Conservation (phyloP, 2,888 invertebrate genomes). For the Synanthedon andrenaeformis region DNA sequence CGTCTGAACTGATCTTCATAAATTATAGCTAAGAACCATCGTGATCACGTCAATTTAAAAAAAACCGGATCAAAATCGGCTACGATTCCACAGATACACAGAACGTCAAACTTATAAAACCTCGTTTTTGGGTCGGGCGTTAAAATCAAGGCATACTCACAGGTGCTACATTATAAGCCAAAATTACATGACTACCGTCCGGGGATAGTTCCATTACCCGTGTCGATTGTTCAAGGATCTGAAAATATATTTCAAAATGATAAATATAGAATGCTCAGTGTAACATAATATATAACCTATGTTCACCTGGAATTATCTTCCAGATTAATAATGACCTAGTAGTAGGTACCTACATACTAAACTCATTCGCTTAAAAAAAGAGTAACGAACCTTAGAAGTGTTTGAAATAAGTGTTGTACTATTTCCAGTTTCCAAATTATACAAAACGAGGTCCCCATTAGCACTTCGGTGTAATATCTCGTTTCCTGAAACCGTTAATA, state of each 20-base stretch:
- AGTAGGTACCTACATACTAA: too few relatives aligned
- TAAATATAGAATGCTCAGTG: neutral
- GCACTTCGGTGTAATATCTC: slow-evolving; percentile 74
- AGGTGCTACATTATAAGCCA: slow-evolving; percentile 38
- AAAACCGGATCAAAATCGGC: too few relatives aligned
- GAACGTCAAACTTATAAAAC: too few relatives aligned
- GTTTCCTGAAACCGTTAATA: slow-evolving; percentile 60
- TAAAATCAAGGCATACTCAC: slow-evolving; percentile 24
- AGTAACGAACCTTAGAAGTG: slow-evolving; percentile 51
- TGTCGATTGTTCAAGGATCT: slow-evolving; percentile 48
- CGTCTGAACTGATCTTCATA: too few relatives aligned
- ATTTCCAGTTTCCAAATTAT: slow-evolving; percentile 55
- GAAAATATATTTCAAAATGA: slow-evolving; percentile 10
- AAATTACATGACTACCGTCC: slow-evolving; percentile 30
- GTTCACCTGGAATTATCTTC: too few relatives aligned
- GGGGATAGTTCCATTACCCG: slow-evolving; percentile 36
- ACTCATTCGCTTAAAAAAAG: too few relatives aligned
- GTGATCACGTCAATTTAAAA: too few relatives aligned
- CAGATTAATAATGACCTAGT: too few relatives aligned
- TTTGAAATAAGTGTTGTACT: slow-evolving; percentile 51
- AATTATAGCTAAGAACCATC: too few relatives aligned
- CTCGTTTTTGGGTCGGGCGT: too few relatives aligned
- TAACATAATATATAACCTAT: too few relatives aligned
- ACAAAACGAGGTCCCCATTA: slow-evolving; percentile 68
- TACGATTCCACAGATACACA: too few relatives aligned